Evolutionary conservation across 2,113 vertebrate species (phyloP), one percentile per base, ranked within the genome.

Genomic region (Paedocypris sp.): DNA sequence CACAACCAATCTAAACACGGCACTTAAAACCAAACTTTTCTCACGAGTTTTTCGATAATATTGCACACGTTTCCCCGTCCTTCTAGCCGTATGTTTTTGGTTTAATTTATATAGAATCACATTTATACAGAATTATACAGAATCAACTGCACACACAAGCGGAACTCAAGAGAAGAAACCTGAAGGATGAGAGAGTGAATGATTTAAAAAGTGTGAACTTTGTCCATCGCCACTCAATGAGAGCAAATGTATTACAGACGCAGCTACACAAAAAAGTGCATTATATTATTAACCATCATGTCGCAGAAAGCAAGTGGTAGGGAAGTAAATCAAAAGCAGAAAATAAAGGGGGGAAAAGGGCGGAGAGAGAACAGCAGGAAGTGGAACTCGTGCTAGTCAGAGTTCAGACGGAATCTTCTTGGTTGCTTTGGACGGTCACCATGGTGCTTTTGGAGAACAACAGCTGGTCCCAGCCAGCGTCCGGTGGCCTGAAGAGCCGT

Each of bases 281-380:
- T 25, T 25, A 42, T 60, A 9, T 51, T 42, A 53, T 52, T 60
- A 66, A 66, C 46, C 28, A 42, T 35, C 25, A 56, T 36, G 19
- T 39, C 33, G n/a, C n/a, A 26, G 15, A 13, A 41, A 5, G 4
- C 15, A 23, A 4, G 10, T 4, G 28, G 23, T 18, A 31, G 12
- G 5, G 11, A 22, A 25, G 13, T 15, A 26, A 20, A 26, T 7
- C 26, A 22, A 3, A 43, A 9, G 36, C 7, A 43, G 15, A 54
- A 18, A 22, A 20, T 38, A n/a, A 46, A 45, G 22, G 16, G 3
- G 36, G 19, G 5, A n/a, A 39, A 32, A 36, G 26, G 23, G 11
- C 29, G 32, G 28, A 10, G 22, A 26, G 33, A 42, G n/a, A n/a
- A n/a, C n/a, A n/a, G n/a, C n/a, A n/a, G 29, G 2, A 29, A 43